Percentiles rank a stretch among this genome's conserved stretches.
phyloP scores from a whole-genome alignment of 2,797 vertebrate species.

The Lophius americanus region DNA sequence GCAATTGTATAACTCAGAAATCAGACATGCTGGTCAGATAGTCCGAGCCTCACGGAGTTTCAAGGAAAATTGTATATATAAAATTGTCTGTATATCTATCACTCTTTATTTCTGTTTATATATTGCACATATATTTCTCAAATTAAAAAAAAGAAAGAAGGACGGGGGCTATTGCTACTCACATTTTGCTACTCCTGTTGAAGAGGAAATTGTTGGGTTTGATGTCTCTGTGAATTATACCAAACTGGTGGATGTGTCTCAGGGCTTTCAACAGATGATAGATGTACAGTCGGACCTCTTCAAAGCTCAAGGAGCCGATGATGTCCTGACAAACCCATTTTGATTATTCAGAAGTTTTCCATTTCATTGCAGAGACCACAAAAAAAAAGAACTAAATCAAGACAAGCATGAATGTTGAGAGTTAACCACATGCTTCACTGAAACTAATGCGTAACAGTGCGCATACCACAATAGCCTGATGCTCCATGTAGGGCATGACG shows the following conservation, averaged over 20 bases:
- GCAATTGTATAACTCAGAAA: too few relatives aligned
- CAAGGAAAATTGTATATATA: too few relatives aligned
- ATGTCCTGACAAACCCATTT: conserved; percentile 85
- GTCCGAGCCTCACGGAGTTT: too few relatives aligned
- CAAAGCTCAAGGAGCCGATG: conserved; percentile 88
- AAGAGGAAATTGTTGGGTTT: conserved; percentile 85
- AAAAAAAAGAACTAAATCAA: neutral
- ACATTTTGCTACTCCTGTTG: conserved; percentile 89
- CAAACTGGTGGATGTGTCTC: conserved; percentile 93
- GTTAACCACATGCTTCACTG: neutral
- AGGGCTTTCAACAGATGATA: conserved; percentile 93
- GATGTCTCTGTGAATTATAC: conserved; percentile 97
- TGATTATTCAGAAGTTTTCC: conserved; percentile 1
- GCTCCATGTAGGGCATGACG: conserved; percentile 96
- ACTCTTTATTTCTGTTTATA: too few relatives aligned
- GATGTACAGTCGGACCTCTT: conserved; percentile 94
- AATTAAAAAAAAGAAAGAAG: neutral
- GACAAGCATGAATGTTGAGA: neutral
- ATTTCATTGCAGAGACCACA: neutral
- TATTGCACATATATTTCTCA: too few relatives aligned
- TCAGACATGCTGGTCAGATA: too few relatives aligned
- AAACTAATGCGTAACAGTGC: neutral
- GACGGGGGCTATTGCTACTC: conserved; percentile 60
- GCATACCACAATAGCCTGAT: conserved; percentile 91
- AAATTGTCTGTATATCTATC: too few relatives aligned